A percentile compares a stretch with the other conserved stretches of the same genome.
phyloP scores from a whole-genome alignment of 2,888 invertebrate genomes.

The Strigamia transsilvanica region DNA sequence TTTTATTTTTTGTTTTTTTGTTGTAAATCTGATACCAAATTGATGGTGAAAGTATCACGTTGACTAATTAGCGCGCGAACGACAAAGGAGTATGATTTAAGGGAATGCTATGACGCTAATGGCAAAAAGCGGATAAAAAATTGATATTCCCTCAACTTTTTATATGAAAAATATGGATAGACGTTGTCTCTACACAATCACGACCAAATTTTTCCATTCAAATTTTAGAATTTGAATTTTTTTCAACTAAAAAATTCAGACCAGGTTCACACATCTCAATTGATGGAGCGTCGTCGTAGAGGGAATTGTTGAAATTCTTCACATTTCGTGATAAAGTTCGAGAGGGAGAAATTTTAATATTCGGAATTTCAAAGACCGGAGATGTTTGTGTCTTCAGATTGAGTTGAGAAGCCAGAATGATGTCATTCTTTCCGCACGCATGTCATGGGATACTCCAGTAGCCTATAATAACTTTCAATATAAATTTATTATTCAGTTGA shows the following conservation, averaged over 20 bases:
- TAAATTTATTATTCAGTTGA: not conserved
- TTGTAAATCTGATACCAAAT: not conserved
- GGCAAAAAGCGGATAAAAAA: not conserved
- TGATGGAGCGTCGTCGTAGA: not conserved
- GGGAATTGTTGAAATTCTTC: not conserved
- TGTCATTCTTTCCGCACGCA: not conserved
- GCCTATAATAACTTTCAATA: not conserved
- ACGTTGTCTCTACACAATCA: not conserved
- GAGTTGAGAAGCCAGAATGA: not conserved
- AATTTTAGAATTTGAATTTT: too few species aligned
- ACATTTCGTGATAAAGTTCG: not conserved
- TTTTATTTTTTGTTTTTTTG: not conserved
- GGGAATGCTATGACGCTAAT: constrained; percentile 10
- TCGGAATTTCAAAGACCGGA: not conserved
- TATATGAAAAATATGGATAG: not conserved
- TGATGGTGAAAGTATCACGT: constrained; percentile 21
- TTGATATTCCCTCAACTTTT: not conserved
- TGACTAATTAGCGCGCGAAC: constrained; percentile 21
- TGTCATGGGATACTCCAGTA: not conserved
- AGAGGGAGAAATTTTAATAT: not conserved
- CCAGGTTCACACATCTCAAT: too few species aligned
- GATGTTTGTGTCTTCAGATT: not conserved
- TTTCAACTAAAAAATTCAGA: too few species aligned
- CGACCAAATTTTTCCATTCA: too few species aligned
- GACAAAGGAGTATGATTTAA: not conserved